Percentiles rank a stretch among this genome's conserved stretches.
These are phyloP conservation scores for Sebastolobus altivelis DNA, from an alignment of 2,797 vertebrate species.

Conservation along the genomic window DNA sequence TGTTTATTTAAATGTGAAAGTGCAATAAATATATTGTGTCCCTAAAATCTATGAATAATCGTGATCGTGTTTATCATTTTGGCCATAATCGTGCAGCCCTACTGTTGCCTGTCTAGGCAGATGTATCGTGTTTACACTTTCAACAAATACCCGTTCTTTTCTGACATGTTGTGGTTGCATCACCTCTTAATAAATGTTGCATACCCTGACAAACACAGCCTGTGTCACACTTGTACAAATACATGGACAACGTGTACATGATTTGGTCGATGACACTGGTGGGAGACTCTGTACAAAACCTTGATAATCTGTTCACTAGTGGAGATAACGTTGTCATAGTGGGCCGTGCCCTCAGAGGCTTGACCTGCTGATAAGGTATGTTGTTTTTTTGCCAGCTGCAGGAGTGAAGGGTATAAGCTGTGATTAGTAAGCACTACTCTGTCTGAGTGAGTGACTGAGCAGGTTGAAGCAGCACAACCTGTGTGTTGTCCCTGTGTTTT, in stretches of 20 bases:
- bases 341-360: slow-evolving; percentile 24
- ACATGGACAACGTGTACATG: slow-evolving; percentile 1
- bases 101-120: background rate
- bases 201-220: background rate
- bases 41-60: background rate
- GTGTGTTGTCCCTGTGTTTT: slow-evolving; percentile 56
- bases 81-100: background rate
- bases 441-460: slow-evolving; percentile 54
- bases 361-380: slow-evolving; percentile 63
- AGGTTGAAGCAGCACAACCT: slow-evolving; percentile 65
- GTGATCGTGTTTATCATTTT: background rate
- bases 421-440: slow-evolving; percentile 55
- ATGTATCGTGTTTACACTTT: background rate
- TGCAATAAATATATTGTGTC: background rate
- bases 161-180: slow-evolving; percentile 1
- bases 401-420: slow-evolving; percentile 57
- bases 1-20: background rate
- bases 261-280: slow-evolving; percentile 10
- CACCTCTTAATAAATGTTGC: slow-evolving; percentile 31
- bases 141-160: slow-evolving; percentile 6
- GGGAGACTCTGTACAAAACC: slow-evolving; percentile 27
- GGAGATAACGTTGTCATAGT: slow-evolving; percentile 56
- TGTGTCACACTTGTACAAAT: background rate
- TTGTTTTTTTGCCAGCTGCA: slow-evolving; percentile 39
- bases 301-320: slow-evolving; percentile 18